These are phyloP conservation scores for Eilema caniola DNA, from an alignment of 2,888 invertebrate species.

Conservation along the genomic window DNA sequence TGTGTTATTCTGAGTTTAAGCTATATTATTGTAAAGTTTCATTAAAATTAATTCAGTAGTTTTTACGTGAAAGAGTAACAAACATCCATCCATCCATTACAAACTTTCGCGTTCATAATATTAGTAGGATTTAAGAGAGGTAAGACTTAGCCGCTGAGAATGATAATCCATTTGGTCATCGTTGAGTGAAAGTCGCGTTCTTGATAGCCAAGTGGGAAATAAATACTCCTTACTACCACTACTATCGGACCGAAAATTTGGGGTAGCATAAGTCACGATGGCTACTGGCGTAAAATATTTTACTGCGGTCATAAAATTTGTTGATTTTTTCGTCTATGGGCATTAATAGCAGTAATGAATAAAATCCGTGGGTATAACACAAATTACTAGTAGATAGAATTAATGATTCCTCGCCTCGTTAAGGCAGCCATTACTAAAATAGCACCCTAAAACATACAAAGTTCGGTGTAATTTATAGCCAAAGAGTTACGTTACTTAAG, in stretches of 20 bases:
- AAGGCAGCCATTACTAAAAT: constrained; percentile 45
- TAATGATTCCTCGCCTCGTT: constrained; percentile 31
- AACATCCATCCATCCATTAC: no score
- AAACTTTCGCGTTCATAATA: no score
- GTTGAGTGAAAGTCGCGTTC: no score
- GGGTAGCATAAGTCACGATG: no score
- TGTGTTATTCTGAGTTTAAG: no score
- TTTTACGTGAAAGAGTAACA: no score
- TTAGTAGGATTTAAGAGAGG: no score
- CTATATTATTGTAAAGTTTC: no score
- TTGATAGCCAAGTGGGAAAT: neutral
- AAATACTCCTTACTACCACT: neutral
- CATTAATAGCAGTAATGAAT: neutral
- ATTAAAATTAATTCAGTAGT: no score
- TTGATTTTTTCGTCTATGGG: neutral
- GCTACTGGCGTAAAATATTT: no score
- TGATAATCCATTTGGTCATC: no score
- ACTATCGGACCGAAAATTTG: neutral
- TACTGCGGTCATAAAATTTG: neutral
- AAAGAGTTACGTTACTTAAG: constrained; percentile 67
- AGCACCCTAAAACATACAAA: constrained; percentile 57
- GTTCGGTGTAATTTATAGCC: constrained; percentile 68
- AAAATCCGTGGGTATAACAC: neutral
- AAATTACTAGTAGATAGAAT: constrained; percentile 20
- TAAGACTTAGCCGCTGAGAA: no score